Evolutionary conservation across 2,888 invertebrate genomes (phyloP), one percentile per base, ranked within the genome.

Genomic region (Tipula vernalis): DNA sequence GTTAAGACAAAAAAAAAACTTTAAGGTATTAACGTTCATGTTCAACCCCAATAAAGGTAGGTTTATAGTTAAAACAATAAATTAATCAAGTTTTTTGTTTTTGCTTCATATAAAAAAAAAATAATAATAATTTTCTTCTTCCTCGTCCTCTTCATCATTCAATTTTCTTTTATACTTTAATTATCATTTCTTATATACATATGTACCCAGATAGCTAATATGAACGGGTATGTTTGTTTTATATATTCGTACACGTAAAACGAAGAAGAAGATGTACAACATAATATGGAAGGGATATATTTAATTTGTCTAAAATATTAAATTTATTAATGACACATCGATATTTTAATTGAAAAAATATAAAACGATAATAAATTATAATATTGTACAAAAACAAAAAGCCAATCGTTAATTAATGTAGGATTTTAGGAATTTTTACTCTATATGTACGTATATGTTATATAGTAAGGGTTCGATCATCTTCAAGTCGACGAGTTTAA

Each of bases 291-390:
- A 28, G 28, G 71, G 71, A 71, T 71, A 18, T 57, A 71, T 71
- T 71, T 71, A 71, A 71, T 71, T 71, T 71, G 71, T 71, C 71
- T 71, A 71, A 71, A 71, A 71, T 71, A 71, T 71, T 71, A 71
- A 71, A 71, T 71, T 71, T 71, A 71, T 71, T 71, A 71, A 71
- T 71, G 71, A 71, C 71, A 71, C 28, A 71, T 71, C 71, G 71
- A 71, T 71, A 71, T 71, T 71, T 71, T 71, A 71, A 71, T 71
- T 71, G 71, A 71, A 71, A 57, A 71, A 71, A 28, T 71, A 71
- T 28, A 71, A 71, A 71, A 71, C 71, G 28, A 71, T 71, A 18
- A 71, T 71, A 71, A 71, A 71, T 71, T 71, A 71, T 71, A 28
- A 28, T 71, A 10, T 8, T n/a, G n/a, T n/a, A 18, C 10, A 71